Evolutionary conservation across 2,888 invertebrate genomes (phyloP).

Genomic region (Cerceris ruficornis): DNA sequence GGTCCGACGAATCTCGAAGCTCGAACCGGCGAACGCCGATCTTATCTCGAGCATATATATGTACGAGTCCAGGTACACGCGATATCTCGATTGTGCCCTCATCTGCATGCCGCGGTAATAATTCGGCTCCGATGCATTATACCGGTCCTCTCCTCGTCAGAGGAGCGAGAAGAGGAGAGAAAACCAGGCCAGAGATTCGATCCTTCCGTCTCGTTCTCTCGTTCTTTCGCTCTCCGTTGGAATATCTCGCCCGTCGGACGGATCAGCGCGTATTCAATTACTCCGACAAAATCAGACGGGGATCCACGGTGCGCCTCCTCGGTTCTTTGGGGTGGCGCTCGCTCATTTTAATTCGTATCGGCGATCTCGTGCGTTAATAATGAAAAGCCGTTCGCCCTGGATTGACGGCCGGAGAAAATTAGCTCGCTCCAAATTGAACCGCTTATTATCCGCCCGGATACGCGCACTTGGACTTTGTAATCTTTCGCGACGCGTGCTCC

Average conservation of each 20-base stretch:
- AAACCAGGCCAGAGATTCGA: constrained; percentile 71
- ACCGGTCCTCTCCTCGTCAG: constrained; percentile 30
- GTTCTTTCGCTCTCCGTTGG: background rate
- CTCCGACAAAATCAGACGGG: constrained; percentile 53
- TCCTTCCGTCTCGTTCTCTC: constrained; percentile 7
- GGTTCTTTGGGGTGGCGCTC: constrained; percentile 26
- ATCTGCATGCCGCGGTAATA: constrained; percentile 69
- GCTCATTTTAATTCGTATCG: constrained; percentile 56
- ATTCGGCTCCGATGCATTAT: constrained; percentile 66
- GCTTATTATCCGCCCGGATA: background rate
- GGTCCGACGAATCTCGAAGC: constrained; percentile 47
- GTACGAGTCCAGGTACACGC: constrained; percentile 60
- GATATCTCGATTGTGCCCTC: constrained; percentile 69
- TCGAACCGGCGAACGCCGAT: constrained; percentile 56
- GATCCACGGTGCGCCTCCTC: constrained; percentile 1
- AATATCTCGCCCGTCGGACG: constrained; percentile 17
- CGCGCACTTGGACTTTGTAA: background rate
- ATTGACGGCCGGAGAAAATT: constrained; percentile 27
- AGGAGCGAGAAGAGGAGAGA: constrained; percentile 9
- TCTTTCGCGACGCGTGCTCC: background rate
- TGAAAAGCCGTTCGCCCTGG: constrained; percentile 32
- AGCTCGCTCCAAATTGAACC: background rate
- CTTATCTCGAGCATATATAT: constrained; percentile 58
- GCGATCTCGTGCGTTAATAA: constrained; percentile 53
- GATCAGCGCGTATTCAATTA: constrained; percentile 62